Conservation (phyloP, 2,113 vertebrate genomes). For the Felis chaus region DNA sequence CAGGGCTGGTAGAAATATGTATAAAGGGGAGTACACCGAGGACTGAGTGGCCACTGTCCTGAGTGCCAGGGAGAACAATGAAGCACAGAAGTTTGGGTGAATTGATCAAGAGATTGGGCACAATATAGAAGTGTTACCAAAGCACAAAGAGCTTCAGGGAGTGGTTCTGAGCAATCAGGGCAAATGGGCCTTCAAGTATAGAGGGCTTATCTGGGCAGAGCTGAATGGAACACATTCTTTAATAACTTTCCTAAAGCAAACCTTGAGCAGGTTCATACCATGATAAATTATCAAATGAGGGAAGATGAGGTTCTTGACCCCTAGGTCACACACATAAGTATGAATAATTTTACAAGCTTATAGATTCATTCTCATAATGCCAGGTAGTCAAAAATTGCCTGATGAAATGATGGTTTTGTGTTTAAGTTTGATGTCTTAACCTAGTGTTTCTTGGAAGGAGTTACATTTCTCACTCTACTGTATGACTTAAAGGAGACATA, state of each 20-base stretch:
- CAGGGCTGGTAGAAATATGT: not conserved
- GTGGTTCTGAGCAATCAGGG: not conserved
- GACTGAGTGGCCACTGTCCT: not conserved
- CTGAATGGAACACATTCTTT: not conserved
- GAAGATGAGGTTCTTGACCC: not conserved
- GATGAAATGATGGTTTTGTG: not conserved
- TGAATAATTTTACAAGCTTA: not conserved
- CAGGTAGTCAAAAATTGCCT: not conserved
- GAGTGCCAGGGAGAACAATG: accelerated
- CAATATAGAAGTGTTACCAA: not conserved
- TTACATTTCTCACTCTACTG: not conserved
- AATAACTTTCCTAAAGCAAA: not conserved
- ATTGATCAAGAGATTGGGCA: not conserved
- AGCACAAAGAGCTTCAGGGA: not conserved
- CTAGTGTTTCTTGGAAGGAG: not conserved
- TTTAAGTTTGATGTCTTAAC: not conserved
- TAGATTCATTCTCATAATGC: not conserved
- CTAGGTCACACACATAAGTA: not conserved
- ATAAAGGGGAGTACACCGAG: not conserved
- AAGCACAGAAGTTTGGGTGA: not conserved
- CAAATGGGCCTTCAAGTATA: not conserved
- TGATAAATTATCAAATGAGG: not conserved
- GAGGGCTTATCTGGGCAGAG: not conserved
- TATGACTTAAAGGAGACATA: not conserved
- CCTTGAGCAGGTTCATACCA: not conserved